Evolutionary conservation across 2,888 invertebrate species (phyloP), one percentile per base, ranked within the genome.

Genomic region (Myopa testacea): DNA sequence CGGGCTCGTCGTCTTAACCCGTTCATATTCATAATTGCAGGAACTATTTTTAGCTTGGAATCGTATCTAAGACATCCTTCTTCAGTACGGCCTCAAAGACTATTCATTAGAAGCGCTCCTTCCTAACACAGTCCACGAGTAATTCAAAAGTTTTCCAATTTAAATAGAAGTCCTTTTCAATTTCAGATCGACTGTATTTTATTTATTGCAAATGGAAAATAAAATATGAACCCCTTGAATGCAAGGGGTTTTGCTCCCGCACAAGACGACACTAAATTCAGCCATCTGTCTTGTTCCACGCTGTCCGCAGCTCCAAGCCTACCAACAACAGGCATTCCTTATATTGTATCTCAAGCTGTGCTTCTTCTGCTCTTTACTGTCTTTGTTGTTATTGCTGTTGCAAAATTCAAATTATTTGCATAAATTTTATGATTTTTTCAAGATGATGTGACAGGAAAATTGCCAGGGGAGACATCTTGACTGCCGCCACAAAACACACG

Each of bases 221-320:
- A 55, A 71, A 70, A 70, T 62, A 70, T 52, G 34, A 19, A 52
- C 58, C 34, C 26, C 58, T 37, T 55, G 14, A 58, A 14, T 52
- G 52, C 63, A 52, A n/a, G n/a, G n/a, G n/a, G n/a, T n/a, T 65
- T 58, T 69, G 75, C 75, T 75, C 75, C 75, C 75, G 75, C 75
- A 75, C 75, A 75, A 60, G 75, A 75, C 26, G 75, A 69, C 69
- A 75, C 58, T 75, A 58, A 58, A 69, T 60, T 40, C 14, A 40
- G 60, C 69, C 60, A 69, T 69, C 69, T 60, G 69, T 75, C 75
- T 60, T 75, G 16, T 37, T 10, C 40, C 19, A 12, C 67, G 68
- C 69, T 63, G 40, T 50, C 50, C 34, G 16, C 37, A 65, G 38
- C 65, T 65, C 65, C 37, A 65, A 37, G 34, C 12, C 65, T 38